Conservation (phyloP, 2,888 invertebrate genomes). For the Drosophila anceps region DNA sequence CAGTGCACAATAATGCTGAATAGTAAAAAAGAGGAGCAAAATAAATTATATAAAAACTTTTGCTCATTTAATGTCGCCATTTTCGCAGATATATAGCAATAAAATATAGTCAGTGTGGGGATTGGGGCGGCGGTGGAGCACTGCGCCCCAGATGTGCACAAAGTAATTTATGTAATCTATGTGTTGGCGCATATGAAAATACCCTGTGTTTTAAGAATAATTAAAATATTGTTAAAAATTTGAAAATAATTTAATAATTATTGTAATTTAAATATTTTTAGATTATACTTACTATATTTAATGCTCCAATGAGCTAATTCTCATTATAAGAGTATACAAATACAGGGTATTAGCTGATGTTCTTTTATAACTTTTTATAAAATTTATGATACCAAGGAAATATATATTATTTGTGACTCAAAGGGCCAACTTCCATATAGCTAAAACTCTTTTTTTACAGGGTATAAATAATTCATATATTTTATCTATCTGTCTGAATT, state of each 20-base stretch:
- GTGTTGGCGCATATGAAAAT: background rate
- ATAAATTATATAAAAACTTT: constrained; percentile 72
- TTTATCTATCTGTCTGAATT: no score
- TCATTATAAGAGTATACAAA: no score
- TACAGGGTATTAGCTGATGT: no score
- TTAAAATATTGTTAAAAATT: background rate
- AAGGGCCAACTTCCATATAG: no score
- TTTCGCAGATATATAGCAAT: constrained; percentile 58
- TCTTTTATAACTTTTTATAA: no score
- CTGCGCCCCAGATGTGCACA: background rate
- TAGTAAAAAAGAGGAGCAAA: constrained; percentile 35
- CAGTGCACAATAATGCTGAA: constrained; percentile 49
- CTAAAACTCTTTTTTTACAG: no score
- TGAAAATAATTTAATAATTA: background rate
- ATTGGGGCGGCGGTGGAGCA: background rate
- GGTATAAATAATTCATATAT: no score
- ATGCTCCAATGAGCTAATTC: no score
- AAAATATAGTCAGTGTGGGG: constrained; percentile 43
- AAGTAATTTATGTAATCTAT: background rate
- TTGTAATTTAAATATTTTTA: no score
- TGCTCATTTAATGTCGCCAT: constrained; percentile 78
- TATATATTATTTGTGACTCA: no score
- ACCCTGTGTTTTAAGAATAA: constrained; percentile 5
- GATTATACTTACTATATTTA: no score
- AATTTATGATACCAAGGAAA: no score